Conservation (phyloP, 1,140 invertebrate genomes). For the Lasaia peninsularis region DNA sequence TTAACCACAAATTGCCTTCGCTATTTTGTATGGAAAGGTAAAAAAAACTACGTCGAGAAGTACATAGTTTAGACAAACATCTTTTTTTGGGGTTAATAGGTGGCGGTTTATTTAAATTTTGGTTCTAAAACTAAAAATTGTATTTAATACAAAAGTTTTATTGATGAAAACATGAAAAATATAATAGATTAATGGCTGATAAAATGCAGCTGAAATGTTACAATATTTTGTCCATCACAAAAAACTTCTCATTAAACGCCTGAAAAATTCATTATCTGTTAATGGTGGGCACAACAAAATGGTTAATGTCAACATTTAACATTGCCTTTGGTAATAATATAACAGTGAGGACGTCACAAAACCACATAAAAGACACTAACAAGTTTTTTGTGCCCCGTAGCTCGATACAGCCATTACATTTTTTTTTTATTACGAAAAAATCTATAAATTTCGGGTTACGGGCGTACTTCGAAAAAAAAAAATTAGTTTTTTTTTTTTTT, state of each 20-base stretch:
- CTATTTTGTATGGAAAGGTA: conserved; percentile 22
- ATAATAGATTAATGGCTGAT: conserved; percentile 77
- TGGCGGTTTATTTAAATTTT: conserved; percentile 74
- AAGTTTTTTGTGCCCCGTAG: conserved; percentile 74
- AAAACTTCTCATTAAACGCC: conserved; percentile 75
- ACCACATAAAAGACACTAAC: conserved; percentile 71
- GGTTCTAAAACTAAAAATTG: conserved; percentile 77
- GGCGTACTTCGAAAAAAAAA: conserved; percentile 66
- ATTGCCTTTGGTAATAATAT: conserved; percentile 64
- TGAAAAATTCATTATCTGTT: conserved; percentile 68
- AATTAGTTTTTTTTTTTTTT: too few species aligned
- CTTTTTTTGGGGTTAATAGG: conserved; percentile 68
- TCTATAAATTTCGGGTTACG: conserved; percentile 50
- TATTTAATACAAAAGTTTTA: conserved; percentile 78
- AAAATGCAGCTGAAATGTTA: conserved; percentile 77
- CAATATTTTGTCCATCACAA: conserved; percentile 76
- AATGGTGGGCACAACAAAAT: conserved; percentile 73
- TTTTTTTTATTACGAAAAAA: conserved; percentile 52
- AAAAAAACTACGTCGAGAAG: conserved; percentile 34
- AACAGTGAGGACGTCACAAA: conserved; percentile 66
- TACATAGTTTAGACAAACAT: conserved; percentile 48
- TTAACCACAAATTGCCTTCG: background rate
- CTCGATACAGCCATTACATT: conserved; percentile 71
- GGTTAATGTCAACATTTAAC: conserved; percentile 67
- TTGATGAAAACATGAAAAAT: conserved; percentile 78